Evolutionary conservation across 2,888 invertebrate species (phyloP).

Genomic region (Torymus aiolomorphi): DNA sequence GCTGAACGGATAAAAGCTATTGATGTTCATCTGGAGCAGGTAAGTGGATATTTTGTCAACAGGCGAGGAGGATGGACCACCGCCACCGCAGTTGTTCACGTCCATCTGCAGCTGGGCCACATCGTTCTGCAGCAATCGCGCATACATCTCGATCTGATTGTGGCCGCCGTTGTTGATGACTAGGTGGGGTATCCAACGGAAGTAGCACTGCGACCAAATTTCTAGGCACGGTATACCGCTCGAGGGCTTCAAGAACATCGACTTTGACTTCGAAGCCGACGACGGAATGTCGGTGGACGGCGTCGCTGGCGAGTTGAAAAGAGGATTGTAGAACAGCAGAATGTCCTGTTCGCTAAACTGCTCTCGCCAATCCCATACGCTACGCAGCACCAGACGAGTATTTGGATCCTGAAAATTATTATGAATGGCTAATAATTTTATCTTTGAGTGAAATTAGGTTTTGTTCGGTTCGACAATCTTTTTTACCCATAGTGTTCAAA

Average conservation of each 20-base stretch:
- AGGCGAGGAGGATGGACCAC: slow-evolving; percentile 60
- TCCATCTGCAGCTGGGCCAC: slow-evolving; percentile 75
- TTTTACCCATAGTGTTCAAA: no score
- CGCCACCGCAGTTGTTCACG: slow-evolving; percentile 62
- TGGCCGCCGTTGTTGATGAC: slow-evolving; percentile 85
- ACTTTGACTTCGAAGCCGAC: slow-evolving; percentile 6
- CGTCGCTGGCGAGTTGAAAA: slow-evolving; percentile 77
- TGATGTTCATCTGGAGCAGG: slow-evolving; percentile 71
- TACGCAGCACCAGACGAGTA: slow-evolving; percentile 81
- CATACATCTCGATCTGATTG: slow-evolving; percentile 79
- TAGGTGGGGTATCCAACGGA: slow-evolving; percentile 90
- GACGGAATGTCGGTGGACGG: slow-evolving; percentile 4
- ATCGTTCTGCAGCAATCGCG: slow-evolving; percentile 76
- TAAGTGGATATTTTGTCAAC: slow-evolving; percentile 68
- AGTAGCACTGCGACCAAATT: slow-evolving; percentile 93
- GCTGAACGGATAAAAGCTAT: slow-evolving; percentile 74
- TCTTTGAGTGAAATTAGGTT: not conserved
- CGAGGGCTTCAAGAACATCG: slow-evolving; percentile 76
- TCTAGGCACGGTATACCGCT: slow-evolving; percentile 79
- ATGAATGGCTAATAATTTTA: not conserved
- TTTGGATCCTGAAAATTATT: slow-evolving; percentile 72
- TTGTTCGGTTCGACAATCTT: not conserved
- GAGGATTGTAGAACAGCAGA: slow-evolving; percentile 89
- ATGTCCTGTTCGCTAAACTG: slow-evolving; percentile 90
- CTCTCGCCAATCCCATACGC: slow-evolving; percentile 94